A percentile compares a stretch with the other conserved stretches of the same genome.
These are phyloP conservation scores for Cirrhinus mrigala DNA, from an alignment of 2,797 vertebrate species.

Conservation along the genomic window DNA sequence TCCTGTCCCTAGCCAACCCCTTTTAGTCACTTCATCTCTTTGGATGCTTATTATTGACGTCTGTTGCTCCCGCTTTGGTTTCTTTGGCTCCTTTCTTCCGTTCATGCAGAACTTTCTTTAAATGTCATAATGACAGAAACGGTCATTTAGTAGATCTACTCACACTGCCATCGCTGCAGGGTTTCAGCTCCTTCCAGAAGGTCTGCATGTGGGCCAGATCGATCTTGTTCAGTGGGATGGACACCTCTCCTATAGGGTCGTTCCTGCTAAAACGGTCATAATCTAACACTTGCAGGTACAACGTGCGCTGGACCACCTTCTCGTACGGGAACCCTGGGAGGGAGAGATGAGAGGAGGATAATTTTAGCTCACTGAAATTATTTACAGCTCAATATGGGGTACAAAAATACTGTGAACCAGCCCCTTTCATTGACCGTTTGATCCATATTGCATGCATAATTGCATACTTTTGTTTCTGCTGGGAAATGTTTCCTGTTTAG, in stretches of 20 bases:
- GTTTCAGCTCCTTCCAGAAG: conserved; percentile 91
- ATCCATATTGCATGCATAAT: not conserved
- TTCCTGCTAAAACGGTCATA: conserved; percentile 90
- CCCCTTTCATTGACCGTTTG: not conserved
- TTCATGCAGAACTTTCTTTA: not conserved
- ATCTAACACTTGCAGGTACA: conserved; percentile 89
- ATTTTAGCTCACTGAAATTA: not conserved
- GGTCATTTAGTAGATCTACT: conserved; percentile 60
- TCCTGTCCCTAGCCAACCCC: conserved; percentile 63
- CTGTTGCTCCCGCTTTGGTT: not conserved
- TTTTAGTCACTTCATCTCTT: conserved; percentile 33
- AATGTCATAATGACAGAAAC: not conserved
- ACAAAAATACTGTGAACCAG: not conserved
- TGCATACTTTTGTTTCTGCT: not conserved
- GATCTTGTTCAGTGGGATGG: conserved; percentile 87
- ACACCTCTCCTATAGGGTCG: conserved; percentile 88
- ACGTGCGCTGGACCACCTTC: conserved; percentile 87
- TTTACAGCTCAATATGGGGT: conserved; percentile 27
- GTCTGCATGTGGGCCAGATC: conserved; percentile 89
- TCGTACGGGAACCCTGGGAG: conserved; percentile 86
- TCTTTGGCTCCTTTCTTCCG: not conserved
- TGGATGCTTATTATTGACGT: conserved; percentile 25
- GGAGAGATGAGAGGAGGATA: conserved; percentile 26
- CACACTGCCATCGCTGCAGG: conserved; percentile 90
- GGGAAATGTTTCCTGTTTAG: not conserved